Evolutionary conservation across 2,113 vertebrate genomes (phyloP).

Genomic region (Seriola rivoliana): DNA sequence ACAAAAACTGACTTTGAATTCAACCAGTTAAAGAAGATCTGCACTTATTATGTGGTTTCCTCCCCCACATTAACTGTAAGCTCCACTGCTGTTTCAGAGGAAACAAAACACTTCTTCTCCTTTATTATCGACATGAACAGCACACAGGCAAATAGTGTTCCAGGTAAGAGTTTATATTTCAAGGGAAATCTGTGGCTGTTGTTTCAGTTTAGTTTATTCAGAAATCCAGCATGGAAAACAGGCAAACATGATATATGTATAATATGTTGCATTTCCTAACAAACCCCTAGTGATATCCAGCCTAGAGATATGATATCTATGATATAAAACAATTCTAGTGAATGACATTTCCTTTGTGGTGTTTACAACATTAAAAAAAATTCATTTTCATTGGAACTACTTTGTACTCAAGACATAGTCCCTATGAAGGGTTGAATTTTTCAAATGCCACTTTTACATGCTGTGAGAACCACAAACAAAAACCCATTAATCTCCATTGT

Average conservation of each 20-base stretch:
- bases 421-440: not conserved
- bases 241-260: not conserved
- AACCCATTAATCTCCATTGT: not conserved
- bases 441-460: not conserved
- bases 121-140: not conserved
- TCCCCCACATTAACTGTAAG: not conserved
- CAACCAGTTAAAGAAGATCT: not conserved
- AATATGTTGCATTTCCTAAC: not conserved
- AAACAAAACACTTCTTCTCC: conserved; percentile 12
- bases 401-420: not conserved
- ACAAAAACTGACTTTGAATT: not conserved
- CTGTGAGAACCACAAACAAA: not conserved
- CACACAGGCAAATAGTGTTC: not conserved
- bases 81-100: conserved; percentile 21
- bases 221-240: not conserved
- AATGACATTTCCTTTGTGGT: no score
- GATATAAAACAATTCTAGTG: no score
- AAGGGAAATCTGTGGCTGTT: not conserved
- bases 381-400: not conserved
- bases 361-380: no score
- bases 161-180: conserved; percentile 11
- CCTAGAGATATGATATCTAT: not conserved
- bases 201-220: conserved; percentile 41
- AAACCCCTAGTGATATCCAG: not conserved
- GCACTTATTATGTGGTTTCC: conserved; percentile 1